Conservation (phyloP, 2,888 invertebrate genomes). For the Digitonthophagus gazella region DNA sequence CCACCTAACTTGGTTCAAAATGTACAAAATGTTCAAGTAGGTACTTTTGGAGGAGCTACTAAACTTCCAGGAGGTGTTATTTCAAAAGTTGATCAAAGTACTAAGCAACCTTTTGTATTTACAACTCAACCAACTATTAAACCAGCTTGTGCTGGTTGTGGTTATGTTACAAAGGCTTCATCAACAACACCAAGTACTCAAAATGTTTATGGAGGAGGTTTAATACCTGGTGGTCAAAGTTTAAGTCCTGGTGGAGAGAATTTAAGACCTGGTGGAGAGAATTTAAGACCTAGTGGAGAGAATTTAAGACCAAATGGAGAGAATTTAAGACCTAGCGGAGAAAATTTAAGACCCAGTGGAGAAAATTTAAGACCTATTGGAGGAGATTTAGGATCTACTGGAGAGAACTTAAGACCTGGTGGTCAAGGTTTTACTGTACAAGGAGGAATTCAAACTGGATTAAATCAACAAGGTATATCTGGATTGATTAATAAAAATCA, state of each 20-base stretch:
- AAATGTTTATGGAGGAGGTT: neutral
- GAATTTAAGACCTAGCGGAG: no score
- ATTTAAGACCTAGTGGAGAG: no score
- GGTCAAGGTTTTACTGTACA: no score
- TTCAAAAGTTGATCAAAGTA: slow-evolving; percentile 2
- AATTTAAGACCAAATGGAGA: no score
- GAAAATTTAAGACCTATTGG: no score
- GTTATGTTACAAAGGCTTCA: slow-evolving; percentile 53
- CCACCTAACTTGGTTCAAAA: slow-evolving; percentile 22
- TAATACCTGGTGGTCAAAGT: neutral
- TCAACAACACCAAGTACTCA: slow-evolving; percentile 34
- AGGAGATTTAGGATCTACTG: no score
- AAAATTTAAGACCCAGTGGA: no score
- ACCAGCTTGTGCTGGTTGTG: slow-evolving; percentile 61
- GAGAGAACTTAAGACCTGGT: neutral
- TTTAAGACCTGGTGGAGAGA: no score
- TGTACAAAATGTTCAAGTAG: neutral
- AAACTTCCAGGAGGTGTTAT: neutral
- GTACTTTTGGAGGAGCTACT: neutral
- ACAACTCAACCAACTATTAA: slow-evolving; percentile 48
- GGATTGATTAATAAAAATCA: slow-evolving; percentile 8
- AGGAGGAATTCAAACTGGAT: neutral
- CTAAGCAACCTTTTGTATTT: slow-evolving; percentile 36
- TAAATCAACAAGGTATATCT: neutral
- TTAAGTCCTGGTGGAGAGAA: no score